These are phyloP conservation scores for Mactromeris polynyma DNA, from an alignment of 2,888 invertebrate species.

Conservation along the genomic window DNA sequence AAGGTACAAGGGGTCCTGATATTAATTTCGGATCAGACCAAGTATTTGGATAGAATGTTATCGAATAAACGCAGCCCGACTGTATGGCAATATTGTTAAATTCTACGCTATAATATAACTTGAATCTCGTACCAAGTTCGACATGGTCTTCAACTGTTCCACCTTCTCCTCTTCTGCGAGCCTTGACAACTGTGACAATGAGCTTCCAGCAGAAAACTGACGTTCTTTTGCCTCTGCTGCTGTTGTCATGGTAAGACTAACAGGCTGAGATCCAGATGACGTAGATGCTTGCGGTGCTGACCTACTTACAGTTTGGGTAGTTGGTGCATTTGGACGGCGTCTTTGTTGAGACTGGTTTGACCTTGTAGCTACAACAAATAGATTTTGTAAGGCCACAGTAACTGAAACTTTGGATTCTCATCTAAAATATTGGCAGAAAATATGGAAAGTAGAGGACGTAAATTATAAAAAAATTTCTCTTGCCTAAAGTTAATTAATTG, in stretches of 20 bases:
- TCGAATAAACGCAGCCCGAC: too few species aligned
- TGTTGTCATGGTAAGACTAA: slow-evolving; percentile 71
- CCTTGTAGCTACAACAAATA: slow-evolving; percentile 59
- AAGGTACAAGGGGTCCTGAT: too few species aligned
- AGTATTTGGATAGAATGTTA: too few species aligned
- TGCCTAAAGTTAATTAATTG: too few species aligned
- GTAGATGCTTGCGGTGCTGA: slow-evolving; percentile 66
- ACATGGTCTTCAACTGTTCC: slow-evolving; percentile 77
- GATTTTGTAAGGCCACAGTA: too few species aligned
- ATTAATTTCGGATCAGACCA: too few species aligned
- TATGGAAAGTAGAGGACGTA: too few species aligned
- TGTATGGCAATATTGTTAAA: too few species aligned
- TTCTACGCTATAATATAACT: too few species aligned
- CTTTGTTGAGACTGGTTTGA: slow-evolving; percentile 51
- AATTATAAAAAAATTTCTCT: too few species aligned
- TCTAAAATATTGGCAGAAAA: too few species aligned
- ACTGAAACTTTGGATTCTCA: too few species aligned
- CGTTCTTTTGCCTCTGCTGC: slow-evolving; percentile 59
- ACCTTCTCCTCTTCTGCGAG: slow-evolving; percentile 78
- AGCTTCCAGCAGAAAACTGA: slow-evolving; percentile 74
- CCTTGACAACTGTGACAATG: slow-evolving; percentile 48
- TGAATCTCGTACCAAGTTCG: slow-evolving; percentile 65
- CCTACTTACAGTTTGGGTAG: slow-evolving; percentile 53
- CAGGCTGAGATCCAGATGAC: slow-evolving; percentile 58
- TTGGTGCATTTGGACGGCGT: slow-evolving; percentile 44